phyloP scores from a whole-genome alignment of 2,888 invertebrate species.

The Chrysina gloriosa region DNA sequence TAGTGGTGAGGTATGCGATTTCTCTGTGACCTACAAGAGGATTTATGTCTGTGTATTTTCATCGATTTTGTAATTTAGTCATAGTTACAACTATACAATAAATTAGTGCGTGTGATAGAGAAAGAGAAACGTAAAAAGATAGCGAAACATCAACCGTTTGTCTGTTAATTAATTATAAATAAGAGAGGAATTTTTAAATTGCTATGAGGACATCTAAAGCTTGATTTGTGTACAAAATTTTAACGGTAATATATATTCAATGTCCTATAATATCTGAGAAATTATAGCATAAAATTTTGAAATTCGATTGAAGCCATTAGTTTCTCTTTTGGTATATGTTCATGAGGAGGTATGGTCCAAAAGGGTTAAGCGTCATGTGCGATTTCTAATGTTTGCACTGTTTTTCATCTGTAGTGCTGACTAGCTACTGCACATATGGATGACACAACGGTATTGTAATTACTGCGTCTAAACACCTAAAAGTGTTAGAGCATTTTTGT shows the following conservation, averaged over 20 bases:
- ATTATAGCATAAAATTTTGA: not conserved
- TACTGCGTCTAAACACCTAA: too few relatives aligned
- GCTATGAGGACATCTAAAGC: slow-evolving; percentile 12
- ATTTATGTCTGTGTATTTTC: slow-evolving; percentile 28
- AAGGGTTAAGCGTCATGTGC: too few relatives aligned
- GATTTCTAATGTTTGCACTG: too few relatives aligned
- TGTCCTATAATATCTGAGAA: not conserved
- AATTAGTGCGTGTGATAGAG: slow-evolving; percentile 3
- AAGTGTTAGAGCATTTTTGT: too few relatives aligned
- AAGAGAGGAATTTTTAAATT: slow-evolving; percentile 26
- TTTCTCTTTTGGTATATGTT: slow-evolving; percentile 4
- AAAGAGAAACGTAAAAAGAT: slow-evolving; percentile 20
- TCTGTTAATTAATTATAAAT: slow-evolving; percentile 41
- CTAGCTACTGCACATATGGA: too few relatives aligned
- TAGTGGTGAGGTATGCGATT: slow-evolving; percentile 30
- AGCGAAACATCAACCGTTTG: slow-evolving; percentile 34
- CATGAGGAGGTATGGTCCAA: too few relatives aligned
- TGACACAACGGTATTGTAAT: too few relatives aligned
- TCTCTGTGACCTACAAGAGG: slow-evolving; percentile 23
- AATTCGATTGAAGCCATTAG: not conserved
- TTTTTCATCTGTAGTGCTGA: too few relatives aligned
- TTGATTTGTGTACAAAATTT: slow-evolving; percentile 23
- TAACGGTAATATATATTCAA: slow-evolving; percentile 12
- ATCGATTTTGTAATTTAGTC: slow-evolving; percentile 19
- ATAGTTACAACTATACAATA: slow-evolving; percentile 3